Evolutionary conservation across 2,797 vertebrate species (phyloP).

Genomic region (Spondyliosoma cantharus): DNA sequence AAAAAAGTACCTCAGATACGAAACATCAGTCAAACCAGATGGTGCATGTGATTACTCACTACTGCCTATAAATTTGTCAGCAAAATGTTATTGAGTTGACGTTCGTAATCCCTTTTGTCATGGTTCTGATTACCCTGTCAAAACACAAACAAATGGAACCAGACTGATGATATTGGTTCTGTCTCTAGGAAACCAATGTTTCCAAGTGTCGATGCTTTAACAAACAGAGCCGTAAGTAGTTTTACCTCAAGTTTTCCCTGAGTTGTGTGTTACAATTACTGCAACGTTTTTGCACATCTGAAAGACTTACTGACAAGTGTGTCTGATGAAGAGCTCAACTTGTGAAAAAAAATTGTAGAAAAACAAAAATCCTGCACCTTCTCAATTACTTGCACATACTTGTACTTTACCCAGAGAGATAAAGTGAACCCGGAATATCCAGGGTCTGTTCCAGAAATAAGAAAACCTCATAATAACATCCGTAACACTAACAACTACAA

Average conservation of each 20-base stretch:
- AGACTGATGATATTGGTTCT: conserved; percentile 15
- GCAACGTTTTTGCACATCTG: neutral
- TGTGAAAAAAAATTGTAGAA: neutral
- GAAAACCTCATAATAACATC: neutral
- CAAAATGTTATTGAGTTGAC: conserved; percentile 36
- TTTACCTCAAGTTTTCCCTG: neutral
- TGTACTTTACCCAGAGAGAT: neutral
- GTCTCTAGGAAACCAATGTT: conserved; percentile 54
- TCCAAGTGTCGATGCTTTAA: conserved; percentile 15
- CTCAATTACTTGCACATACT: neutral
- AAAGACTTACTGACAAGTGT: neutral
- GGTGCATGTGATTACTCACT: conserved; percentile 53
- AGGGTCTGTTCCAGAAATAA: neutral
- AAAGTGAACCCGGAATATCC: conserved; percentile 24
- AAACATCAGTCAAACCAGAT: conserved; percentile 58
- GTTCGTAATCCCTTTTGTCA: conserved; percentile 41
- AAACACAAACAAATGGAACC: conserved; percentile 31
- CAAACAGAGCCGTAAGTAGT: neutral
- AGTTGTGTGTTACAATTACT: neutral
- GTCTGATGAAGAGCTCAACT: neutral
- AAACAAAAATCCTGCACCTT: neutral
- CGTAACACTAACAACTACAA: neutral
- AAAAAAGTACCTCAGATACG: conserved; percentile 13
- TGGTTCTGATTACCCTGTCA: conserved; percentile 53
- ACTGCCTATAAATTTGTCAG: conserved; percentile 42